phyloP scores from a whole-genome alignment of 2,888 invertebrate genomes.

The Cistogaster globosa region DNA sequence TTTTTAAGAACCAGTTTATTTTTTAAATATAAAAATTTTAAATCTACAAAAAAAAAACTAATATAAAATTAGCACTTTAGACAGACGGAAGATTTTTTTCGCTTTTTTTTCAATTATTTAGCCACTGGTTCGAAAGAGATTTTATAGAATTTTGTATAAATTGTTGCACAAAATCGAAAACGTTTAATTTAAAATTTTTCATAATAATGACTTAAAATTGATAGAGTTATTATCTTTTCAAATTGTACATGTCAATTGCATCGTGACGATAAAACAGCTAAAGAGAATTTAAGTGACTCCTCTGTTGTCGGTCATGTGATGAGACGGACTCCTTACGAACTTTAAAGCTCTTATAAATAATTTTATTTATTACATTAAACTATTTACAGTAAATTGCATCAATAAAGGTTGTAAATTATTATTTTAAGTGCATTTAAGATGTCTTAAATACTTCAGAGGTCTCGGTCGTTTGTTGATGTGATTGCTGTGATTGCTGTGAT shows the following conservation, averaged over 20 bases:
- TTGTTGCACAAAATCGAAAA: neutral
- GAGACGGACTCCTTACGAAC: neutral
- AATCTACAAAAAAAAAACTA: too few species aligned
- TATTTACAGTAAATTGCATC: constrained; percentile 60
- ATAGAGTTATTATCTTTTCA: constrained; percentile 21
- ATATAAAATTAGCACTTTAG: too few species aligned
- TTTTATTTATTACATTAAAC: constrained; percentile 52
- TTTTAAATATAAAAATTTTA: too few species aligned
- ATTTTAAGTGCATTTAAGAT: constrained; percentile 58
- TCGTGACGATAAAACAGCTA: neutral
- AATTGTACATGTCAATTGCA: constrained; percentile 11
- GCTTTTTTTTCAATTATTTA: too few species aligned
- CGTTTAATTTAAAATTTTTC: neutral
- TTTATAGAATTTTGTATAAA: neutral
- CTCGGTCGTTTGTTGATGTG: constrained; percentile 7
- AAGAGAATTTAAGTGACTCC: constrained; percentile 3
- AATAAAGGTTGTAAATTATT: constrained; percentile 67
- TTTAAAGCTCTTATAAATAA: constrained; percentile 8
- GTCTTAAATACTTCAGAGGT: constrained; percentile 41
- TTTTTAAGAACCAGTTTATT: too few species aligned
- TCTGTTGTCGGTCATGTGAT: neutral
- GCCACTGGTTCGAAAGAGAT: too few species aligned
- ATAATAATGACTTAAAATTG: constrained; percentile 12
- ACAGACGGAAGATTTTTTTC: too few species aligned
- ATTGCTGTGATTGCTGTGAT: constrained; percentile 30